Conservation (phyloP, 2,888 invertebrate genomes). For the Pterostichus madidus region DNA sequence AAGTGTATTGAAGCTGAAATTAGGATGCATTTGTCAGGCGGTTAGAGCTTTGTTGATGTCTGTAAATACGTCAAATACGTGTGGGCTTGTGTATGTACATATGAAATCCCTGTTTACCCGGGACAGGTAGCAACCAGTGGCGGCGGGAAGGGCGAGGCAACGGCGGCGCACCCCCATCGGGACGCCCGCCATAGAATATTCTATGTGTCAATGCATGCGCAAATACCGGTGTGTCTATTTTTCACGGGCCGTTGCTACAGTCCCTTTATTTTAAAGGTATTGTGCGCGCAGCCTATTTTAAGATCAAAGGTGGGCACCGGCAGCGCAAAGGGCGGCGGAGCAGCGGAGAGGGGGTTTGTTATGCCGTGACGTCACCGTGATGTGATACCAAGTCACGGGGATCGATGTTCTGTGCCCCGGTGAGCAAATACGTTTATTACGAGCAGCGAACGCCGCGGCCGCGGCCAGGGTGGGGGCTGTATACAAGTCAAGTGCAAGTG, state of each 20-base stretch:
- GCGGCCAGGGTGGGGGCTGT: background rate
- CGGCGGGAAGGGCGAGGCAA: background rate
- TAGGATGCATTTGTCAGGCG: background rate
- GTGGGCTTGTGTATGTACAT: slow-evolving; percentile 11
- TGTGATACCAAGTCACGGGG: slow-evolving; percentile 66
- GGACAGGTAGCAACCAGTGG: slow-evolving; percentile 21
- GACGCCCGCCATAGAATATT: slow-evolving; percentile 55
- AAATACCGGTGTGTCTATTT: slow-evolving; percentile 62
- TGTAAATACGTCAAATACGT: slow-evolving; percentile 6
- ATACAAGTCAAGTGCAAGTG: slow-evolving; percentile 32
- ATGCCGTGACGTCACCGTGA: slow-evolving; percentile 66
- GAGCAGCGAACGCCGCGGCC: slow-evolving; percentile 43
- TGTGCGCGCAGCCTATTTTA: slow-evolving; percentile 63
- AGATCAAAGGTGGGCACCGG: slow-evolving; percentile 65
- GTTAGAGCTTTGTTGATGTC: background rate
- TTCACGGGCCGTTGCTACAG: slow-evolving; percentile 59
- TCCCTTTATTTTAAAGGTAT: slow-evolving; percentile 66
- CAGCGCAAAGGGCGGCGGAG: slow-evolving; percentile 3
- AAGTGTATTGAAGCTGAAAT: slow-evolving; percentile 28
- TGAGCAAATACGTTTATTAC: slow-evolving; percentile 67
- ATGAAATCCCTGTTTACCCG: slow-evolving; percentile 41
- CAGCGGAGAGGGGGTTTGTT: slow-evolving; percentile 52
- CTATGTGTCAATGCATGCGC: slow-evolving; percentile 62
- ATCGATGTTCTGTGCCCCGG: slow-evolving; percentile 67
- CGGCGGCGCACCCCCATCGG: slow-evolving; percentile 16